Percentiles rank a stretch among this genome's conserved stretches.
Conservation (phyloP, 2,888 invertebrate genomes). For the Arrhopalites spinosus region DNA sequence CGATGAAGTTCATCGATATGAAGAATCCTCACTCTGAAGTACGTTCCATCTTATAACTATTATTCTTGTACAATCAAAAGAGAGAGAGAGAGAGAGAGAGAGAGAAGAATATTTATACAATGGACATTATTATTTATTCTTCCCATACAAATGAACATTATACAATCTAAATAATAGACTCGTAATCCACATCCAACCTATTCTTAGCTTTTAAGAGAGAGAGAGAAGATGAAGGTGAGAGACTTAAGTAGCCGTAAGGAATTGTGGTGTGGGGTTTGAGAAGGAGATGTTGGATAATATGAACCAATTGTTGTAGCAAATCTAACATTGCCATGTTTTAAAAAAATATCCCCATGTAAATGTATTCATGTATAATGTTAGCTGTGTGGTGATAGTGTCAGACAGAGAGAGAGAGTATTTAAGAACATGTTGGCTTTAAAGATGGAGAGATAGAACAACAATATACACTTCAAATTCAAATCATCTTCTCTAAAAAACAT, state of each 20-base stretch:
- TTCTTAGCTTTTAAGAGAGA: too few relatives aligned
- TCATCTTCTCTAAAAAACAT: slow-evolving; percentile 17
- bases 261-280: slow-evolving; percentile 1
- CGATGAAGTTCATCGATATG: slow-evolving; percentile 56
- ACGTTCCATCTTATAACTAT: slow-evolving; percentile 17
- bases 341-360: too few relatives aligned
- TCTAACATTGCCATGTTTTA: too few relatives aligned
- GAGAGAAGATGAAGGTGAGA: too few relatives aligned
- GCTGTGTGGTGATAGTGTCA: neutral
- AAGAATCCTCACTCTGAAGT: slow-evolving; percentile 55
- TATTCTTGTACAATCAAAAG: too few relatives aligned
- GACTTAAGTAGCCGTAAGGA: slow-evolving; percentile 37
- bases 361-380: neutral
- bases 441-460: neutral
- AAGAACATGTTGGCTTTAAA: neutral
- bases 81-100: too few relatives aligned
- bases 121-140: slow-evolving; percentile 27
- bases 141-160: slow-evolving; percentile 31
- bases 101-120: too few relatives aligned
- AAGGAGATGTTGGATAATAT: slow-evolving; percentile 25
- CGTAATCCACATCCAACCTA: slow-evolving; percentile 22
- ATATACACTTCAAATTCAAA: slow-evolving; percentile 25
- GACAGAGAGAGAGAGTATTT: slow-evolving; percentile 13
- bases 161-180: slow-evolving; percentile 24
- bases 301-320: neutral